Conservation (phyloP, 2,797 vertebrate genomes). For the Typhlichthys subterraneus region DNA sequence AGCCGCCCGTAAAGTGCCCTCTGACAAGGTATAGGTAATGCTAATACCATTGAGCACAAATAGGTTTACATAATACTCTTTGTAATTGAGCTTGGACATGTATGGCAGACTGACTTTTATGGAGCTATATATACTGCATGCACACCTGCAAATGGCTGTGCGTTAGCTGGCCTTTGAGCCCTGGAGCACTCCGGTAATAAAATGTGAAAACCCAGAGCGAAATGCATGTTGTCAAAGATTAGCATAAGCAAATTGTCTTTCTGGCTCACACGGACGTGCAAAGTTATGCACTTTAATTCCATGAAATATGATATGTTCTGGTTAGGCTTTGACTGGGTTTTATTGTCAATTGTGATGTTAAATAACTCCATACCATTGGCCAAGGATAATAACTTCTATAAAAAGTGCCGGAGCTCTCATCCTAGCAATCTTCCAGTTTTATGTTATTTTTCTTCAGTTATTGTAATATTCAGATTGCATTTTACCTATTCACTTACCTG, state of each 20-base stretch:
- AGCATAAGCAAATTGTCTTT: constrained; percentile 45
- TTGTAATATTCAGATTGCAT: neutral
- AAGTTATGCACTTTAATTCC: constrained; percentile 46
- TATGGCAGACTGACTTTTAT: constrained; percentile 61
- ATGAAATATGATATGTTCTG: constrained; percentile 25
- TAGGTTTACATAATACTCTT: constrained; percentile 52
- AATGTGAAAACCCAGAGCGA: constrained; percentile 48
- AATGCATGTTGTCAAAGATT: constrained; percentile 43
- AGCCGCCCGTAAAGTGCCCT: constrained; percentile 30
- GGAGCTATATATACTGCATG: constrained; percentile 40
- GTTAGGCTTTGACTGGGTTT: constrained; percentile 14
- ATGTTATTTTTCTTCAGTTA: neutral
- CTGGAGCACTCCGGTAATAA: constrained; percentile 50
- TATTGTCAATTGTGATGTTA: constrained; percentile 15
- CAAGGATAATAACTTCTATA: neutral
- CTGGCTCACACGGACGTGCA: constrained; percentile 32
- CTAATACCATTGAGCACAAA: constrained; percentile 50
- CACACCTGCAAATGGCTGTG: constrained; percentile 54
- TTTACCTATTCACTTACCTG: neutral
- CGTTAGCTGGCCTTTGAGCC: constrained; percentile 38
- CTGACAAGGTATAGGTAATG: constrained; percentile 33
- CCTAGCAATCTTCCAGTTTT: too few species aligned
- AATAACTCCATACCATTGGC: constrained; percentile 27
- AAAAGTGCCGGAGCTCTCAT: neutral
- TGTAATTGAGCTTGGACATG: constrained; percentile 53